These are phyloP conservation scores for Sarotherodon lohbergeri DNA, from an alignment of 2,113 vertebrate species.

Conservation along the genomic window DNA sequence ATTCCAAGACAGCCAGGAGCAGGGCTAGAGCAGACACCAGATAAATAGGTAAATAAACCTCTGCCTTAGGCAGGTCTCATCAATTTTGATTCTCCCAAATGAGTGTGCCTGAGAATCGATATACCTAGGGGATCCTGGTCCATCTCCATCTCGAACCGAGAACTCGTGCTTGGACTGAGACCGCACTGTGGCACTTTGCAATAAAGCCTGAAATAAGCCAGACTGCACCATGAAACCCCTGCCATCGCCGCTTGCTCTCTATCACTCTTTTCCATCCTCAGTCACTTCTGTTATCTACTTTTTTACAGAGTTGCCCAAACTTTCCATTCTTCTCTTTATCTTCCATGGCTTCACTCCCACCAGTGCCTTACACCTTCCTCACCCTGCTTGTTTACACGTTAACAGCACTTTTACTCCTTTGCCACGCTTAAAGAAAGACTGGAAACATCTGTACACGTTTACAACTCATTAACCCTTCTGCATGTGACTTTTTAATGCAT, in stretches of 20 bases:
- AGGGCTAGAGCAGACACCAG: slow-evolving; percentile 2
- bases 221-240: background rate
- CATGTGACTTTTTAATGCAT: slow-evolving; percentile 41
- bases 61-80: slow-evolving; percentile 39
- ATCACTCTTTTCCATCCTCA: background rate
- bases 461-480: slow-evolving; percentile 40
- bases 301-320: background rate
- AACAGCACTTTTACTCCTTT: background rate
- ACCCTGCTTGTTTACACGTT: slow-evolving; percentile 1
- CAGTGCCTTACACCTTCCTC: background rate
- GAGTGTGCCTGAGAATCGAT: slow-evolving; percentile 55
- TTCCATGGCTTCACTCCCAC: background rate
- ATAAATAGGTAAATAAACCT: slow-evolving; percentile 55
- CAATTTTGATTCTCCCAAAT: slow-evolving; percentile 52
- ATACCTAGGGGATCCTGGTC: slow-evolving; percentile 22
- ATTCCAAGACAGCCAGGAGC: slow-evolving; percentile 13
- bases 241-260: background rate
- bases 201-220: background rate
- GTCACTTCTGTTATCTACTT: background rate
- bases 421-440: background rate
- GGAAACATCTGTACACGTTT: slow-evolving; percentile 39
- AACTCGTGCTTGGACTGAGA: background rate
- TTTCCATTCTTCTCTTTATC: background rate
- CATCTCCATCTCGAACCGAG: slow-evolving; percentile 31
- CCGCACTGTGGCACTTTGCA: background rate